Conservation (phyloP, 2,113 vertebrate genomes). For the Esox niger region DNA sequence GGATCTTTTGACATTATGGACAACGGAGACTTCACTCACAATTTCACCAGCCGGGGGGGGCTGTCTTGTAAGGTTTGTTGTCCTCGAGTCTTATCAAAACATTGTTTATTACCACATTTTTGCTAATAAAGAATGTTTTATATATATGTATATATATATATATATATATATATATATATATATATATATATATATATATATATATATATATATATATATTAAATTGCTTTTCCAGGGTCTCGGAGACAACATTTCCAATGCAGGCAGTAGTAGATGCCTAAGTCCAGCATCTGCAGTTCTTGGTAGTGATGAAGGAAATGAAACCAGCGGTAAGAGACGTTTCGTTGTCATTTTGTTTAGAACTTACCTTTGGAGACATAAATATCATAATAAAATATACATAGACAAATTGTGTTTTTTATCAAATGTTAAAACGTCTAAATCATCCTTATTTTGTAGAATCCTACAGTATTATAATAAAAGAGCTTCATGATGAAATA, state of each 20-base stretch:
- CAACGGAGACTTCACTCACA: constrained; percentile 6
- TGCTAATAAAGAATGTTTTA: not conserved
- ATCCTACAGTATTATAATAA: not conserved
- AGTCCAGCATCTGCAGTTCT: not conserved
- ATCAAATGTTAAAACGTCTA: not conserved
- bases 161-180: too few relatives aligned
- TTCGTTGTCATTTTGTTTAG: not conserved
- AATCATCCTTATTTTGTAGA: not conserved
- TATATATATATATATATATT: too few relatives aligned
- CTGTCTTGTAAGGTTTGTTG: not conserved
- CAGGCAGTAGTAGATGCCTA: not conserved
- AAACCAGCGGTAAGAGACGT: constrained; percentile 3
- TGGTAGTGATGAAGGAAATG: not conserved
- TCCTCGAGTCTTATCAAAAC: too few relatives aligned
- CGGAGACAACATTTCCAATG: not conserved
- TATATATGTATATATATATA: not conserved
- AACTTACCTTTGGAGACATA: not conserved
- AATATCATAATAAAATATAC: too few relatives aligned
- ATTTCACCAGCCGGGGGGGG: not conserved
- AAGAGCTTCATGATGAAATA: constrained; percentile 4
- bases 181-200: too few relatives aligned
- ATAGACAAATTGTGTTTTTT: not conserved
- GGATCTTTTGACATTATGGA: not conserved
- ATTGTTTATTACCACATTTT: not conserved
- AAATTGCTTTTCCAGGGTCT: not conserved